Evolutionary conservation across 1,140 invertebrate species (phyloP).

Genomic region (Macrobrachium rosenbergii): DNA sequence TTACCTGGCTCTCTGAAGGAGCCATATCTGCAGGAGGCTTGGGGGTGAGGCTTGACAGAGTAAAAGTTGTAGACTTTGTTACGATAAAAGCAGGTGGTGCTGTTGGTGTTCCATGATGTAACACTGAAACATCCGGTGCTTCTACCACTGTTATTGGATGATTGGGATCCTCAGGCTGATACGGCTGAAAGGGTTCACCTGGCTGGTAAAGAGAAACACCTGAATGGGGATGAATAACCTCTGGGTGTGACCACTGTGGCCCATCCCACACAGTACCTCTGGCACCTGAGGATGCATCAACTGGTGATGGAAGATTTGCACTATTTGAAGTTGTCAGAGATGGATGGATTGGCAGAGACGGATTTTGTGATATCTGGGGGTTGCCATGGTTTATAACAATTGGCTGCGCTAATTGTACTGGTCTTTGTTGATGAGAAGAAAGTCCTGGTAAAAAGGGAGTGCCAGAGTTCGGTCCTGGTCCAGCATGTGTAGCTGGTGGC

Average conservation of each 20-base stretch:
- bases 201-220: conserved; percentile 63
- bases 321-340: background rate
- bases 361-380: background rate
- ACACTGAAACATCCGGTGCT: conserved; percentile 3
- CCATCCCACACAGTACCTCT: background rate
- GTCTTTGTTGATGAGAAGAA: background rate
- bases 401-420: background rate
- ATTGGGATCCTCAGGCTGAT: conserved; percentile 43
- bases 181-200: conserved; percentile 56
- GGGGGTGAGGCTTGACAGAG: background rate
- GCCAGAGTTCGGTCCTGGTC: conserved; percentile 54
- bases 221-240: conserved; percentile 53
- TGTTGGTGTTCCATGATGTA: background rate
- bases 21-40: background rate
- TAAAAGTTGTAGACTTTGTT: background rate
- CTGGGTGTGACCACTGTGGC: conserved; percentile 56
- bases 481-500: conserved; percentile 38
- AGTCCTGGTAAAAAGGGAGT: conserved; percentile 59
- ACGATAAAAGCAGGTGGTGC: background rate
- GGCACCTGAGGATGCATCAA: background rate
- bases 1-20: conserved; percentile 1
- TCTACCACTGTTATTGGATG: conserved; percentile 57
- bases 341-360: no score
- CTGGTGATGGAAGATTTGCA: conserved; percentile 16
- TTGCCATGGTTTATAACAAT: background rate